A percentile compares a stretch with the other conserved stretches of the same genome.
Evolutionary conservation across 1,140 invertebrate species (phyloP).

Genomic region (Meloidogyne floridensis): DNA sequence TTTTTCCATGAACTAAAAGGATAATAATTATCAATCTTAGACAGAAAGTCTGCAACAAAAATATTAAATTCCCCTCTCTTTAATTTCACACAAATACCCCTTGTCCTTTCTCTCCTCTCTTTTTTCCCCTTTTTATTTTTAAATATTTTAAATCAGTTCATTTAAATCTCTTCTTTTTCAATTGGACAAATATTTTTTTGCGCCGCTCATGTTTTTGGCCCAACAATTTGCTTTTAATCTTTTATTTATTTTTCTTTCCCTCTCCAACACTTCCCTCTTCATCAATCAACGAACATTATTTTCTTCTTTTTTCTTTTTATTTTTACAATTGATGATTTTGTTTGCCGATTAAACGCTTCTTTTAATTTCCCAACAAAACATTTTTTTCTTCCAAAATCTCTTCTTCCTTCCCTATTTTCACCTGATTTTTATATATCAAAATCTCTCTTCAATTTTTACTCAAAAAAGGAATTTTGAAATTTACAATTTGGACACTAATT

Average conservation of each 20-base stretch:
- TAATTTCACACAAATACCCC: too few species aligned
- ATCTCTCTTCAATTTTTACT: too few species aligned
- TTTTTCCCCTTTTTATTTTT: neutral
- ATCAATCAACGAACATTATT: neutral
- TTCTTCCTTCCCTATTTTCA: neutral
- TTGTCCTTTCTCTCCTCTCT: too few species aligned
- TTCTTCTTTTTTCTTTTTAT: neutral
- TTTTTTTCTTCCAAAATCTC: neutral
- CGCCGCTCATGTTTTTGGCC: neutral
- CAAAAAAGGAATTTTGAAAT: too few species aligned
- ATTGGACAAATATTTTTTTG: neutral
- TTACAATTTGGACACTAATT: too few species aligned
- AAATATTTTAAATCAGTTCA: neutral
- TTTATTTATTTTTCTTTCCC: neutral
- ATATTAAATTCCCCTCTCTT: too few species aligned
- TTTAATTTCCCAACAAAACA: neutral
- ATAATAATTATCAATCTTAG: too few species aligned
- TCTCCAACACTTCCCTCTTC: neutral
- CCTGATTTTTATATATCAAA: neutral
- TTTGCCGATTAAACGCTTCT: neutral
- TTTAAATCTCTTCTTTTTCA: neutral
- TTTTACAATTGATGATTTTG: neutral
- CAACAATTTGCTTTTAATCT: neutral
- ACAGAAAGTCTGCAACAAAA: too few species aligned
- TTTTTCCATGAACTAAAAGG: too few species aligned